Evolutionary conservation across 2,797 vertebrate species (phyloP).

Genomic region (Craterocephalus amniculus): DNA sequence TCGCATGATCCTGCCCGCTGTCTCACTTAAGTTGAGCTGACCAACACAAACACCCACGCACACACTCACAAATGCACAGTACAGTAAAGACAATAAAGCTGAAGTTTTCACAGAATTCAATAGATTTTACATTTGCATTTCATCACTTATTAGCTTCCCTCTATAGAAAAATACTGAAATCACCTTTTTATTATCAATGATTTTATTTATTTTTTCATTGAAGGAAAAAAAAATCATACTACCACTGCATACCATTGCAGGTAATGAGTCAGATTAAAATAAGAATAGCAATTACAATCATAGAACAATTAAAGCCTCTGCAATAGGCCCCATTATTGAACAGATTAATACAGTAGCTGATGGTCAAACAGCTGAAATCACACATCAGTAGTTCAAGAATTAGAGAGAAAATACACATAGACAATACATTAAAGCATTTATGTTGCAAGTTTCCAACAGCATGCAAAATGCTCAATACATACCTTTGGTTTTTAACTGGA

Average conservation of each 20-base stretch:
- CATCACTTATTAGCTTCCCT: neutral
- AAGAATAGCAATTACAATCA: slow-evolving; percentile 23
- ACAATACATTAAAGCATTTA: slow-evolving; percentile 28
- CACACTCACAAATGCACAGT: neutral
- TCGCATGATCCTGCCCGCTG: slow-evolving; percentile 72
- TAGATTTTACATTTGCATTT: neutral
- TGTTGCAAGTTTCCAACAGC: slow-evolving; percentile 22
- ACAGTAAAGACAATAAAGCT: neutral
- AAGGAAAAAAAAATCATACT: slow-evolving; percentile 34
- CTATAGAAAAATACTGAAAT: slow-evolving; percentile 7
- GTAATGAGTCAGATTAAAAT: slow-evolving; percentile 41
- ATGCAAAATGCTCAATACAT: slow-evolving; percentile 34
- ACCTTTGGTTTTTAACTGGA: slow-evolving; percentile 21
- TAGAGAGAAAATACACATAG: slow-evolving; percentile 22
- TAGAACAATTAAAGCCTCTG: slow-evolving; percentile 32
- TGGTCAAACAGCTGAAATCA: slow-evolving; percentile 31
- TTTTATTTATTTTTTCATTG: slow-evolving; percentile 43
- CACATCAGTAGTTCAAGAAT: slow-evolving; percentile 72
- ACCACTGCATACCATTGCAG: slow-evolving; percentile 9
- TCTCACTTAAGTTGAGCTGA: slow-evolving; percentile 58
- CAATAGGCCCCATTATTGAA: slow-evolving; percentile 38
- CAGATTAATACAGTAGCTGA: slow-evolving; percentile 42
- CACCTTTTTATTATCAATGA: neutral
- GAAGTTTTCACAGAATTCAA: slow-evolving; percentile 6
- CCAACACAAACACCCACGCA: slow-evolving; percentile 24